Percentiles rank a stretch among this genome's conserved stretches.
phyloP scores from a whole-genome alignment of 2,797 vertebrate species.

The Gouania willdenowi region DNA sequence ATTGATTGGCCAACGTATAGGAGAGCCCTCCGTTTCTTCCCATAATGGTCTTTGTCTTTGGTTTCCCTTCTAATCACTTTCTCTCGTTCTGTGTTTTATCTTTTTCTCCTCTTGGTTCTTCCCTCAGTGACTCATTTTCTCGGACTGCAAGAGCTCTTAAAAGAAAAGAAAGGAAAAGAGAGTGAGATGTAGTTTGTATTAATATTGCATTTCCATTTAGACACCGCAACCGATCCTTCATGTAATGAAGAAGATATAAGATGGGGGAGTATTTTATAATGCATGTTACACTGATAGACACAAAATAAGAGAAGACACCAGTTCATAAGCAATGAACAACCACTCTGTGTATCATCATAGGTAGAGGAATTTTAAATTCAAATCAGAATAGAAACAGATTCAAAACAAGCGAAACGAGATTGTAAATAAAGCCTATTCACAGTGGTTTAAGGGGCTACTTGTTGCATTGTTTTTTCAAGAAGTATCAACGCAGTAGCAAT shows the following conservation, averaged over 20 bases:
- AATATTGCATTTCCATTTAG: slow-evolving; percentile 40
- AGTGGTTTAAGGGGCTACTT: slow-evolving; percentile 17
- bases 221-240: slow-evolving; percentile 13
- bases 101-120: slow-evolving; percentile 34
- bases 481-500: no score
- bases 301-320: slow-evolving; percentile 21
- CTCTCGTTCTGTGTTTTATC: background rate
- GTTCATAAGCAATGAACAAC: slow-evolving; percentile 22
- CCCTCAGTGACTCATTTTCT: slow-evolving; percentile 52
- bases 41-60: slow-evolving; percentile 38
- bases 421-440: slow-evolving; percentile 53
- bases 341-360: slow-evolving; percentile 8
- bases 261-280: slow-evolving; percentile 43
- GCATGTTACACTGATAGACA: slow-evolving; percentile 38
- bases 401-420: slow-evolving; percentile 43
- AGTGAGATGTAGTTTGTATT: slow-evolving; percentile 40
- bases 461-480: no score
- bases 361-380: slow-evolving; percentile 15
- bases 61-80: slow-evolving; percentile 12
- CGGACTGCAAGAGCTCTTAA: slow-evolving; percentile 52
- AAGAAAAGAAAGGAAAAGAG: slow-evolving; percentile 39
- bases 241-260: slow-evolving; percentile 46
- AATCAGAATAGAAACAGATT: no score
- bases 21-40: slow-evolving; percentile 26
- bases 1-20: slow-evolving; percentile 36